Evolutionary conservation across 2,888 invertebrate species (phyloP), one percentile per base, ranked within the genome.

Genomic region (Acanthacorydalis orientalis): DNA sequence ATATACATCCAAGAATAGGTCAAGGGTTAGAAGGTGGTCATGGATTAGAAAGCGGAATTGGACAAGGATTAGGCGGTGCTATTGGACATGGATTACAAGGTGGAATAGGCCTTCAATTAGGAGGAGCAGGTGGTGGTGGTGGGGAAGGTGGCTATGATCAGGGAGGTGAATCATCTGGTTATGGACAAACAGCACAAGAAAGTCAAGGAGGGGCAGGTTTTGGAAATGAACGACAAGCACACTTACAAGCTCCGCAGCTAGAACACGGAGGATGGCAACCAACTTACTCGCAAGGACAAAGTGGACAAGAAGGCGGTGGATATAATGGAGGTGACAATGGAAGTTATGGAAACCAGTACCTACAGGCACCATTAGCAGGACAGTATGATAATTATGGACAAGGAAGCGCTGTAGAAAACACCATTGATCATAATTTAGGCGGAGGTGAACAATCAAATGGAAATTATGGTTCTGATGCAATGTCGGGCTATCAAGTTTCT

Each of bases 401-500:
- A 23, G 23, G 23, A 23, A 4, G 3, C 23, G 23, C 23, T 23
- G 23, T 23, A 23, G 23, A 23, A 23, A 37, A 37, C 10, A 37
- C n/a, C 10, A 37, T 37, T 7, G 14, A 37, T n/a, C 7, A 37
- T 9, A 37, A 35, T 3, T 11, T 35, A 35, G 35, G 7, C 14
- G 37, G 37, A 12, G 37, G 8, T 12, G 37, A 9, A 9, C 9
- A 58, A 54, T 15, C 53, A 57, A 16, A 56, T 54, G 16, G 53
- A 52, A 16, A 58, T 55, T 47, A 62, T 59, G 56, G 55, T 53
- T 53, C 60, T 55, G 52, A 60, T 60, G 55, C 51, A 52, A 49
- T 52, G 31, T 51, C 50, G 11, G 48, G 31, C 31, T 31, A 12
- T 47, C 23, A 23, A 23, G 23, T 23, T 4, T 23, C 23, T 4